These are phyloP conservation scores for Vultur gryphus DNA, from an alignment of 2,797 vertebrate species.

Conservation along the genomic window DNA sequence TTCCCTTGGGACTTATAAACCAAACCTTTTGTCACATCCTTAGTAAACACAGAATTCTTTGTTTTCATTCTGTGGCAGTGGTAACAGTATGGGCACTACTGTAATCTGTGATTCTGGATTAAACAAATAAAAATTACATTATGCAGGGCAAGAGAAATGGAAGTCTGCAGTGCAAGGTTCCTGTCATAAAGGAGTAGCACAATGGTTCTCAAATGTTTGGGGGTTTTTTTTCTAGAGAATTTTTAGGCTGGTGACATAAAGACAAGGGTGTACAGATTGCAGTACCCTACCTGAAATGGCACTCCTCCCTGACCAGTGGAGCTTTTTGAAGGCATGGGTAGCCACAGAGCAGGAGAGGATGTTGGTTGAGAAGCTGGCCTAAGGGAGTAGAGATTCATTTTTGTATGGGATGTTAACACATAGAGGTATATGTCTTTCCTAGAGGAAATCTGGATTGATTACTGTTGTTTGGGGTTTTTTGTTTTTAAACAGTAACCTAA, in stretches of 20 bases:
- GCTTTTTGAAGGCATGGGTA: neutral
- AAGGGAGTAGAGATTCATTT: neutral
- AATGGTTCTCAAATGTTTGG: neutral
- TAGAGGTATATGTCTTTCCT: neutral
- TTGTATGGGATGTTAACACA: neutral
- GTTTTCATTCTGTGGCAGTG: neutral
- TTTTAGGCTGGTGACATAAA: neutral
- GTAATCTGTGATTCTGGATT: neutral
- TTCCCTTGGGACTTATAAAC: slow-evolving; percentile 11
- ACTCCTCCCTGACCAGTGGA: neutral
- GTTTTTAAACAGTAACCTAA: neutral
- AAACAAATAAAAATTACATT: neutral
- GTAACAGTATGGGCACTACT: neutral
- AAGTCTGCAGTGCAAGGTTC: neutral
- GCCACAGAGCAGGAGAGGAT: neutral
- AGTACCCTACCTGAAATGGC: neutral
- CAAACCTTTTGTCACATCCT: neutral
- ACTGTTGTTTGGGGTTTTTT: neutral
- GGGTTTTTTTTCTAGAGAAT: neutral
- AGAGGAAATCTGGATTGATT: neutral
- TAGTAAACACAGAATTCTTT: neutral
- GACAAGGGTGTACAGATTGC: neutral
- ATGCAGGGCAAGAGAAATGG: neutral
- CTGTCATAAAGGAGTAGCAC: neutral
- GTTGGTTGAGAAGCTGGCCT: neutral